Evolutionary conservation across 2,888 invertebrate species (phyloP).

Genomic region (Volucella inanis): DNA sequence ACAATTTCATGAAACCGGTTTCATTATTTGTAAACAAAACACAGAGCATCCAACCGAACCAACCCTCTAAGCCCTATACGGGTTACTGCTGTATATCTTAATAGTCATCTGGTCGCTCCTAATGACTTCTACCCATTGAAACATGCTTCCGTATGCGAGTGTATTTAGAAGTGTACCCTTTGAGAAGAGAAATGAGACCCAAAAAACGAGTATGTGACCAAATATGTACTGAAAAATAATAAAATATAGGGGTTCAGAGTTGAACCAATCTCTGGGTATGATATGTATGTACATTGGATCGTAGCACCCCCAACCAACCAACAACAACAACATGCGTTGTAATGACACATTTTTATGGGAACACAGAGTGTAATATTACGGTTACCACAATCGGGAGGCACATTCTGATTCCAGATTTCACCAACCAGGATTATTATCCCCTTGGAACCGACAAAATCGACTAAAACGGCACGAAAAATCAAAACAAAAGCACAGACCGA

Average conservation of each 20-base stretch:
- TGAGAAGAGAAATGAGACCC: conserved; percentile 23
- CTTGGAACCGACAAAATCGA: conserved; percentile 42
- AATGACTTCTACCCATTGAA: conserved; percentile 25
- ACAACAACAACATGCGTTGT: conserved; percentile 31
- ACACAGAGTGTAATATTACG: conserved; percentile 52
- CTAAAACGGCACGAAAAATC: conserved; percentile 42
- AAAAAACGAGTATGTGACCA: conserved; percentile 52
- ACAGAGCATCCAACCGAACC: conserved; percentile 7
- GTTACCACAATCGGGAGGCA: conserved; percentile 42
- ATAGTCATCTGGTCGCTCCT: conserved; percentile 23
- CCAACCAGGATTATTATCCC: conserved; percentile 48
- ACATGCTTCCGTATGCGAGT: conserved; percentile 1
- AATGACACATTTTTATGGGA: conserved; percentile 58
- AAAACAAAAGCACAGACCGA: conserved; percentile 35
- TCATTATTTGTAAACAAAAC: conserved; percentile 45
- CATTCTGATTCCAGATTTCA: conserved; percentile 7
- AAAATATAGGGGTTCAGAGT: conserved; percentile 53
- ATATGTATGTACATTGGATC: conserved; percentile 23
- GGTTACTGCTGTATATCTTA: background rate
- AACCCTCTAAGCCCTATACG: conserved; percentile 7
- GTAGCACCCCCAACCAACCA: conserved; percentile 5
- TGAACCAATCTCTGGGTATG: conserved; percentile 25
- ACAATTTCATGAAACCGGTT: conserved; percentile 37
- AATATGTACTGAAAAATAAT: conserved; percentile 54
- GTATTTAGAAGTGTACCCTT: conserved; percentile 36